Evolutionary conservation across 2,113 vertebrate genomes (phyloP), one percentile per base, ranked within the genome.

Genomic region (Alethe diademata): DNA sequence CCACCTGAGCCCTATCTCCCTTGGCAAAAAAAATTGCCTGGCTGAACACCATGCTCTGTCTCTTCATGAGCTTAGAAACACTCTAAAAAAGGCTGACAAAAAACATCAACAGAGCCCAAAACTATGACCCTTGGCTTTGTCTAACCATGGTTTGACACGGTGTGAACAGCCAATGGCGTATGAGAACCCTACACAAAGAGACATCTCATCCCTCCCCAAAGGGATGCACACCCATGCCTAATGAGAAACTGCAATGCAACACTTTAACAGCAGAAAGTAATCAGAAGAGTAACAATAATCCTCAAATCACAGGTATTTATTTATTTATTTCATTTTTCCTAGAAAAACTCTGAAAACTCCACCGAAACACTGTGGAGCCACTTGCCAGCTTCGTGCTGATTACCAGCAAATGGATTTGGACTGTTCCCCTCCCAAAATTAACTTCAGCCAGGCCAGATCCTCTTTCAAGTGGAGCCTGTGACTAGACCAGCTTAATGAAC

Each of bases 51-150:
- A 35, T 0, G 0, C 19, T 64, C 57, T 19, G 8, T 28, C 42
- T 73, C 50, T 73, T 73, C 78, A 45, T 0, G 1, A 86, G 10
- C 31, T 69, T 5, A 8, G 15, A 5, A 22, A 72, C 85, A n/a
- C 19, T 29, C 64, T 82, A 11, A 60, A 75, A 50, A 74, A 71
- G 12, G 28, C 36, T 40, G 31, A 67, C 24, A 62, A 85, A 51
- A 54, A 65, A 31, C 31, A 67, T 9, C 50, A 62, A 19, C 3
- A 57, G 51, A 88, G 24, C 15, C 43, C 5, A 3, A 75, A 82
- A 36, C 54, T 28, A 14, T 0, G 0, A n/a, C 16, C 33, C 26
- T 8, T 0, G 2, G 26, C 50, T 83, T 69, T 6, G 2, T 33
- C 45, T 57, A 38, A 23, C 25, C 65, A 26, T 25, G n/a, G 18